Base-by-base conservation (phyloP, 2,113 vertebrate genomes). In the Hoplias malabaricus region DNA sequence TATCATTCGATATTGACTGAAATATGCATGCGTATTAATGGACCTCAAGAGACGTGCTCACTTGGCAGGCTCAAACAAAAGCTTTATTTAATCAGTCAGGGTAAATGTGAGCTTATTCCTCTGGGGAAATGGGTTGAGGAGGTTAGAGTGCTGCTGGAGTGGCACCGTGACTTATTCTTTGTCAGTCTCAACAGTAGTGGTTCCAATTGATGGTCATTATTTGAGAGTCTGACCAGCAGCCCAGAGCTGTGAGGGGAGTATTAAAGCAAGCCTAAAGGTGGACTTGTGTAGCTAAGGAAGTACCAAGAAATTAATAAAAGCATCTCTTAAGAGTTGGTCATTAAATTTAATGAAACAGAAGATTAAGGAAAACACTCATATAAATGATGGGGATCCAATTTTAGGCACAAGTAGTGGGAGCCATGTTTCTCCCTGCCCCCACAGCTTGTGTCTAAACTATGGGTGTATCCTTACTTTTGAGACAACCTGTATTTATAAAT, bases 41-140 rank as follows among this genome's bases (percentile, higher is more conserved):
- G 68, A 36, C 31, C 67, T 69, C 29, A 21, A 5, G 67, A 69
- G 43, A 69, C 25, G 21, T 27, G 12, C 63, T 7, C 43, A 43
- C 13, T 67, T 42, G 40, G 65, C 38, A 19, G 2, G 31, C 33
- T 63, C 31, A 46, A 29, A 2, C 40, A 29, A 46, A 46, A 14
- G 12, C n/a, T 29, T 48, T 46, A 73, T 67, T 46, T 43, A 42
- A 67, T 66, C 34, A 79, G 65, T 23, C 34, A 53, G 68, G 8
- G 63, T 61, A 21, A 48, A 34, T 23, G 29, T 36, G 21, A 9
- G 19, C 36, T 42, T 62, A 62, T 62, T 27, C 63, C 29, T 54
- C 25, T 16, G 46, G 66, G 53, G 25, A n/a, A 38, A 16, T 5
- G 43, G 46, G 13, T 2, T 2, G 34, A 27, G 19, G 10, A 61